phyloP scores from a whole-genome alignment of 2,888 invertebrate species.

The Busseola fusca region DNA sequence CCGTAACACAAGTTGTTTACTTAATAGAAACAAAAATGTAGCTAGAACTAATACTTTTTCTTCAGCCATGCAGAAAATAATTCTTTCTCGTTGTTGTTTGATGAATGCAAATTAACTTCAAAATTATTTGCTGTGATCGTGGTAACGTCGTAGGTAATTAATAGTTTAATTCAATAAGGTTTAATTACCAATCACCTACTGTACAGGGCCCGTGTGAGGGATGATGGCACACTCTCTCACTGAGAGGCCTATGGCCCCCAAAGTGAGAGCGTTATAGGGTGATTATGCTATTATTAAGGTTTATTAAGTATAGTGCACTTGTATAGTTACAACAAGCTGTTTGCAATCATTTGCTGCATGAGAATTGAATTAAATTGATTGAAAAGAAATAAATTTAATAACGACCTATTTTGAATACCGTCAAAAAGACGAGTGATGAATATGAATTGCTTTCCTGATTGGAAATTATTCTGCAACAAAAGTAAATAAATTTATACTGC shows the following conservation, averaged over 20 bases:
- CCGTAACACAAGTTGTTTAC: too few species aligned
- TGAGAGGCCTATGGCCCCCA: too few species aligned
- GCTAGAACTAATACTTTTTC: not conserved
- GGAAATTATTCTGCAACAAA: not conserved
- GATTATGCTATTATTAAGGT: not conserved
- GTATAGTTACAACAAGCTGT: too few species aligned
- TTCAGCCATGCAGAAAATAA: not conserved
- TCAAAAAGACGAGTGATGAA: not conserved
- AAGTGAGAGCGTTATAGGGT: too few species aligned
- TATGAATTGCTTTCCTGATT: not conserved
- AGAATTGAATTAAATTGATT: not conserved
- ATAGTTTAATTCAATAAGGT: too few species aligned
- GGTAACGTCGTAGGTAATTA: not conserved
- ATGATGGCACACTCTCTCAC: too few species aligned
- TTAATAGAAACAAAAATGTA: not conserved
- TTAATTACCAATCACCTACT: too few species aligned
- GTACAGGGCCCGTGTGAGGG: too few species aligned
- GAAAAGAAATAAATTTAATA: not conserved
- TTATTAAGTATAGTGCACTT: not conserved
- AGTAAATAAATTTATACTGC: constrained; percentile 4
- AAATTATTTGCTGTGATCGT: too few species aligned
- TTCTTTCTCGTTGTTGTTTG: not conserved
- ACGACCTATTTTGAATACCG: not conserved
- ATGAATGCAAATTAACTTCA: not conserved
- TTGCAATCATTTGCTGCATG: not conserved